These are phyloP conservation scores for Papio anubis DNA, from an alignment of 2,113 vertebrate species.

Conservation along the genomic window DNA sequence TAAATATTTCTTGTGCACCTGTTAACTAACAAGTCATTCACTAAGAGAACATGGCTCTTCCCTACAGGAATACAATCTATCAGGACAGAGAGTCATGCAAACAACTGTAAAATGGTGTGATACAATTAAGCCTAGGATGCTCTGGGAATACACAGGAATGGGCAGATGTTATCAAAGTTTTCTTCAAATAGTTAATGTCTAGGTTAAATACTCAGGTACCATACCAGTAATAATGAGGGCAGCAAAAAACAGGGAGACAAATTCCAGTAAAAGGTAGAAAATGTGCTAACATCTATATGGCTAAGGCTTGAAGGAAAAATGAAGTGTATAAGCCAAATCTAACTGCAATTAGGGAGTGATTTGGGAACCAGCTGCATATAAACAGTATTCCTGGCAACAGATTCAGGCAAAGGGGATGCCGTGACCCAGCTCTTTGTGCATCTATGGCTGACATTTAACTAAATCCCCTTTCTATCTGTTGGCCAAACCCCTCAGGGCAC, in stretches of 20 bases:
- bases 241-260: neutral
- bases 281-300: neutral
- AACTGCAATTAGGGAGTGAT: neutral
- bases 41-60: neutral
- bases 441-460: neutral
- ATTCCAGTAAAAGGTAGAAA: neutral
- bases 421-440: neutral
- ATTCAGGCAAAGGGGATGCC: neutral
- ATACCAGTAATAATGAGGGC: neutral
- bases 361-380: neutral
- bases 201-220: neutral
- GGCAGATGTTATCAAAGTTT: neutral
- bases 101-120: neutral
- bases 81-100: neutral
- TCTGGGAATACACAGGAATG: neutral
- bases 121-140: neutral
- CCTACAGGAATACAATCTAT: neutral
- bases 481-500: neutral
- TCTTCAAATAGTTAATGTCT: neutral
- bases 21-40: neutral
- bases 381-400: neutral
- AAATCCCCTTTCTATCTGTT: neutral
- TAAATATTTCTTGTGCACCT: neutral
- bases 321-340: neutral
- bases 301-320: neutral